Conservation (phyloP, 1,140 invertebrate genomes). For the Drosophila littoralis region DNA sequence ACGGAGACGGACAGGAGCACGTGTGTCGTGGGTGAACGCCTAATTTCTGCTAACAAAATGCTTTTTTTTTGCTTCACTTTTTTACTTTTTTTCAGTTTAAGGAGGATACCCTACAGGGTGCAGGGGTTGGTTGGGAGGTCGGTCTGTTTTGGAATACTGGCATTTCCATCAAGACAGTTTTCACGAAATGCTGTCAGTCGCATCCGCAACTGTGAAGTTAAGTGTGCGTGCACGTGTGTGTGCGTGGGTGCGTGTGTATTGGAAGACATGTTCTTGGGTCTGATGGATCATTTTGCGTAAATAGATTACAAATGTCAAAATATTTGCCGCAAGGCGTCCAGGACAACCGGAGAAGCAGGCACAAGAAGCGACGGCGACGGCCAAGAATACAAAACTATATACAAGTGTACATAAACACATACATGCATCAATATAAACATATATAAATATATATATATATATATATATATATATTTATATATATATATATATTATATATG, state of each 20-base stretch:
- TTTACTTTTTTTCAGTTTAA: no score
- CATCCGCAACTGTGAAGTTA: neutral
- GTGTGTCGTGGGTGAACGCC: slow-evolving; percentile 1
- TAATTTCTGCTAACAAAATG: slow-evolving; percentile 45
- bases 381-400: neutral
- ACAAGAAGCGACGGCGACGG: neutral
- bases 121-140: no score
- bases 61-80: slow-evolving; percentile 17
- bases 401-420: neutral
- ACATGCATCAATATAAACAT: neutral
- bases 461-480: neutral
- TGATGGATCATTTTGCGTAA: slow-evolving; percentile 70
- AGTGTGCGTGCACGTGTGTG: neutral
- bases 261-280: slow-evolving; percentile 65
- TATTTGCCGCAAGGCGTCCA: slow-evolving; percentile 49
- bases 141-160: no score
- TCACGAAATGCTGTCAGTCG: neutral
- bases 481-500: neutral
- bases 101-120: no score
- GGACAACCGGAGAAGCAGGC: slow-evolving; percentile 3
- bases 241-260: slow-evolving; percentile 34
- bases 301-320: slow-evolving; percentile 84
- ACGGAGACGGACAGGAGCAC: neutral
- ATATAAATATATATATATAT: slow-evolving; percentile 6
- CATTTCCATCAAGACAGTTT: slow-evolving; percentile 18